Evolutionary conservation across 2,797 vertebrate species (phyloP).

Genomic region (Spinibarbus caldwelli): DNA sequence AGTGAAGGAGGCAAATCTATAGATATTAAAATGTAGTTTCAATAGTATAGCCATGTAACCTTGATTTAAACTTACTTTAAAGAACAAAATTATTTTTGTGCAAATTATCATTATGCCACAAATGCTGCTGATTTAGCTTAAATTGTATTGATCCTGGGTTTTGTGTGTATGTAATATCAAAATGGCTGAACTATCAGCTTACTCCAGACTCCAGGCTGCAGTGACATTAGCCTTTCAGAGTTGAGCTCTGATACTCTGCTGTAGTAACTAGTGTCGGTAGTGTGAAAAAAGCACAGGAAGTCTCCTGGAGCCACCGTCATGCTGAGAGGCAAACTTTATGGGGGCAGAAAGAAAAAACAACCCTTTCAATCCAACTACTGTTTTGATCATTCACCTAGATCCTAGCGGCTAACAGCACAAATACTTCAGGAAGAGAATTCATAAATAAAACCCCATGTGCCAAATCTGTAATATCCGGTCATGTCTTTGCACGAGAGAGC

Average conservation of each 20-base stretch:
- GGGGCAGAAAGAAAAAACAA: constrained; percentile 29
- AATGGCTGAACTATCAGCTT: neutral
- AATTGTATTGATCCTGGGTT: neutral
- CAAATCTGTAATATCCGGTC: constrained; percentile 76
- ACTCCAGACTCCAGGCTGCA: neutral
- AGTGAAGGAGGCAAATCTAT: neutral
- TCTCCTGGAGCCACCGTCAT: constrained; percentile 43
- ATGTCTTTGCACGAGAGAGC: constrained; percentile 57
- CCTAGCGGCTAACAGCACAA: constrained; percentile 63
- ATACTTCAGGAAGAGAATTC: constrained; percentile 70
- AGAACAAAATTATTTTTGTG: neutral
- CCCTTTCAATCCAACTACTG: constrained; percentile 31
- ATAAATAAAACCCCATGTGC: constrained; percentile 70
- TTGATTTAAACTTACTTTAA: neutral
- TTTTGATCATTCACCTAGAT: constrained; percentile 41
- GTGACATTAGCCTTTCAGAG: neutral
- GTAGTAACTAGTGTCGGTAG: neutral
- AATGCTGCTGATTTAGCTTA: neutral
- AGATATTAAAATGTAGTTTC: neutral
- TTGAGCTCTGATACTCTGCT: neutral
- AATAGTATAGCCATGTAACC: neutral
- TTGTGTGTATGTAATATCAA: neutral
- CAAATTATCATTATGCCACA: neutral
- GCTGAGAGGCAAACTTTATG: constrained; percentile 43
- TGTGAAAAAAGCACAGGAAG: constrained; percentile 24